Evolutionary conservation across 1,140 invertebrate genomes (phyloP).

Genomic region (Dinoponera quadriceps): DNA sequence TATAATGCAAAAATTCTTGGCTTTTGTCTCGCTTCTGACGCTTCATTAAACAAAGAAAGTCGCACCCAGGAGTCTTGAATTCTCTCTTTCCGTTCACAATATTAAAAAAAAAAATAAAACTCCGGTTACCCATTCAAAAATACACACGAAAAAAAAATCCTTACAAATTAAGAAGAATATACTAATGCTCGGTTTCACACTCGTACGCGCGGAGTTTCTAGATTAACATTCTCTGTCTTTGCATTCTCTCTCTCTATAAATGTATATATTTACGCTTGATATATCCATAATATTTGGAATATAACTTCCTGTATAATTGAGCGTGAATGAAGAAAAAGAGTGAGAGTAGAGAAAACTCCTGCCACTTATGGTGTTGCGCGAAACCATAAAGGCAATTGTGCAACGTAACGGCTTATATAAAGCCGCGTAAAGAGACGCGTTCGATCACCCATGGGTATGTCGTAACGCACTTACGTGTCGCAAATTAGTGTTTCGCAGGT

Average conservation of each 20-base stretch:
- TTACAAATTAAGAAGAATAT: conserved; percentile 7
- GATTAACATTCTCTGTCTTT: not conserved
- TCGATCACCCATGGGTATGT: conserved; percentile 15
- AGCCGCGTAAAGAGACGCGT: not conserved
- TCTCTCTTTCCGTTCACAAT: no score
- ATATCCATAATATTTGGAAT: conserved; percentile 12
- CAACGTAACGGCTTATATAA: conserved; percentile 33
- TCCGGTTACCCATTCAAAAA: no score
- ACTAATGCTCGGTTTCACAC: not conserved
- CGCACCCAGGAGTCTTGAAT: no score
- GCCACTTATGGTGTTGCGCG: conserved; percentile 3
- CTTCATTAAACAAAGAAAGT: no score
- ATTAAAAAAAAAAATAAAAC: no score
- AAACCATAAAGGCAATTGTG: conserved; percentile 12
- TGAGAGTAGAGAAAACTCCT: conserved; percentile 12
- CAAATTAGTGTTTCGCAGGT: not conserved
- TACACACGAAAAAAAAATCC: not conserved
- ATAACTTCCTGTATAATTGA: conserved; percentile 24
- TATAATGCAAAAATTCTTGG: no score
- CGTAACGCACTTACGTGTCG: conserved; percentile 21
- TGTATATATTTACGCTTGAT: not conserved
- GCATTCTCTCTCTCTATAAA: not conserved
- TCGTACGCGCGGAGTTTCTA: not conserved
- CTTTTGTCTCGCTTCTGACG: no score
- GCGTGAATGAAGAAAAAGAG: not conserved